phyloP scores from a whole-genome alignment of 2,888 invertebrate species.

The Agriopis leucophaearia region DNA sequence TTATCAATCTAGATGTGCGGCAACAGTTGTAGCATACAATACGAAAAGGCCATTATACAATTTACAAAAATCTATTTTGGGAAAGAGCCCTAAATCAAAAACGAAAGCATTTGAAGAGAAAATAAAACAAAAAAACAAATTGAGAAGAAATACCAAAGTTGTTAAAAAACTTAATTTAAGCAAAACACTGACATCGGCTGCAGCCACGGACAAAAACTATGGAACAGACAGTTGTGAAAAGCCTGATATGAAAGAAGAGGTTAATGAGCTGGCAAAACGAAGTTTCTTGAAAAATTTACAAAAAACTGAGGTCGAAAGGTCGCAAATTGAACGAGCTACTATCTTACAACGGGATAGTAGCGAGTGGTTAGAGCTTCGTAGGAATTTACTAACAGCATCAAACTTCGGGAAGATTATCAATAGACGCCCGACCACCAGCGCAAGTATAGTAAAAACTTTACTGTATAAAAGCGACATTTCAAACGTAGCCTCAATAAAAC shows the following conservation, averaged over 20 bases:
- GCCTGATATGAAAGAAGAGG: neutral
- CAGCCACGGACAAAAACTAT: constrained; percentile 1
- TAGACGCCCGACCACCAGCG: neutral
- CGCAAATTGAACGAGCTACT: neutral
- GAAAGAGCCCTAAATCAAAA: constrained; percentile 30
- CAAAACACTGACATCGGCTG: neutral
- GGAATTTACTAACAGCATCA: neutral
- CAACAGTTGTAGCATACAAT: constrained; percentile 37
- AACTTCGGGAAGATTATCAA: constrained; percentile 1
- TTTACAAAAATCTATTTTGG: constrained; percentile 34
- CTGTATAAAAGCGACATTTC: neutral
- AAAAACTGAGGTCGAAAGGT: neutral
- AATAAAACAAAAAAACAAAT: constrained; percentile 16
- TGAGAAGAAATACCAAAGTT: neutral
- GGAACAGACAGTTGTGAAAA: constrained; percentile 8
- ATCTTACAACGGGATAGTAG: constrained; percentile 7
- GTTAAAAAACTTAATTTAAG: neutral
- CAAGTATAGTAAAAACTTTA: neutral
- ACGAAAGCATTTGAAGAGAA: constrained; percentile 20
- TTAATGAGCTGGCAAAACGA: neutral
- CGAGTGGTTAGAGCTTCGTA: constrained; percentile 3
- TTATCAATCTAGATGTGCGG: constrained; percentile 31
- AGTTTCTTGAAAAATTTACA: constrained; percentile 15
- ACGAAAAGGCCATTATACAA: constrained; percentile 19
- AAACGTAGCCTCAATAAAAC: neutral